Evolutionary conservation across 2,797 vertebrate species (phyloP), one percentile per base, ranked within the genome.

Genomic region (Otus scops): DNA sequence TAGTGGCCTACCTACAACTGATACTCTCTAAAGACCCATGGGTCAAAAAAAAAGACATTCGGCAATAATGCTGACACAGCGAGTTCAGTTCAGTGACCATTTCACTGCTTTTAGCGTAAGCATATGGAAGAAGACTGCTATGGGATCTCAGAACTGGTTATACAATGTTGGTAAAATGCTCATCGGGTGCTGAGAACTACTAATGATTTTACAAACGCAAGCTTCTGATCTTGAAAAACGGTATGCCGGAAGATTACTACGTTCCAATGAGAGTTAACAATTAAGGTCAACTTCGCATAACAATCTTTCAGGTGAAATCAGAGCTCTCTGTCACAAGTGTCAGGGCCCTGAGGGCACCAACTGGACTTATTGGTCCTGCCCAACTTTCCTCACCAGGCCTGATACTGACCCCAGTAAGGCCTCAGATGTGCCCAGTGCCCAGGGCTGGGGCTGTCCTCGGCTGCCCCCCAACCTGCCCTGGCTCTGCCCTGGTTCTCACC

Each of bases 131-230:
- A 36, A 51, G n/a, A 36, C 20, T 74, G 2, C 59, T 8, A 3
- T 4, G 32, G 15, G 22, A n/a, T 47, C 43, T 85, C 63, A 30
- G 28, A 83, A n/a, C 1, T 48, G 67, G 14, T 38, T 41, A 1
- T 10, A 30, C 32, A 60, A 18, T 0, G 0, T 1, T 4, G 6
- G 11, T 39, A 39, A 81, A 73, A 41, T 13, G 23, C 27, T 51
- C 30, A 11, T 13, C 1, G 10, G 6, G 21, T 60, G 41, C 63
- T 69, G 32, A 76, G 32, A 75, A 2, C 26, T 53, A n/a, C 32
- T 28, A 32, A 60, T 7, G 9, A 30, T 18, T 28, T 61, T 59
- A 59, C 18, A 77, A 50, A 85, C 69, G 7, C 34, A 73, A 68
- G 5, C 11, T 60, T 34, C 23, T 12, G 41, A 10, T 10, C 76